Percentiles rank a stretch among this genome's conserved stretches.
phyloP scores from a whole-genome alignment of 2,113 vertebrate genomes.

The Erpornis zantholeuca region DNA sequence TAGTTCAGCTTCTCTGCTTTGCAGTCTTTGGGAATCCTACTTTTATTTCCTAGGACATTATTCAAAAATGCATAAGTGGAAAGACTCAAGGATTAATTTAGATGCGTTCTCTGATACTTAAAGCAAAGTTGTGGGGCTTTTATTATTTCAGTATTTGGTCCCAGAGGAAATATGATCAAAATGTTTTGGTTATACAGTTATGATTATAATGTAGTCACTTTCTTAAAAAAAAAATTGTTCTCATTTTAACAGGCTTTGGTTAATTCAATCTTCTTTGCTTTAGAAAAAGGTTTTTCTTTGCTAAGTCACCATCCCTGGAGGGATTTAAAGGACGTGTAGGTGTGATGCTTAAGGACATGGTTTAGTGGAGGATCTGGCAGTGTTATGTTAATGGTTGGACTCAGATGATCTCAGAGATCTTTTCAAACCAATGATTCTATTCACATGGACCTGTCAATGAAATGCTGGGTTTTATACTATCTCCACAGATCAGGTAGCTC shows the following conservation, averaged over 20 bases:
- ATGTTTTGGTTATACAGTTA: neutral
- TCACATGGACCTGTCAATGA: neutral
- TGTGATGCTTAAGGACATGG: neutral
- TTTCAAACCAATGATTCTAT: neutral
- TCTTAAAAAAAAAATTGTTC: neutral
- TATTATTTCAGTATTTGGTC: neutral
- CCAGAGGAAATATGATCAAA: neutral
- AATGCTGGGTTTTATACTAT: neutral
- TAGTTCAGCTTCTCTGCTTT: neutral
- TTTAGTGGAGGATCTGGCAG: neutral
- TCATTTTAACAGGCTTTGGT: neutral
- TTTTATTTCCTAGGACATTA: neutral
- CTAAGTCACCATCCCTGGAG: neutral
- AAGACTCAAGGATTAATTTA: neutral
- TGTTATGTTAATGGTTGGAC: neutral
- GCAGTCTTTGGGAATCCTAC: neutral
- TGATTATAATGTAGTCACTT: neutral
- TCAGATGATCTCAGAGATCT: neutral
- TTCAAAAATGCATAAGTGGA: neutral
- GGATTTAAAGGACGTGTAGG: neutral
- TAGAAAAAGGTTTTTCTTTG: neutral
- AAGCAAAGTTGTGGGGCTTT: neutral
- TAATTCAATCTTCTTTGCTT: neutral
- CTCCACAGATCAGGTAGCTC: neutral
- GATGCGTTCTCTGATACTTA: neutral